Conservation (phyloP, 2,797 vertebrate species). For the Danionella dracula region DNA sequence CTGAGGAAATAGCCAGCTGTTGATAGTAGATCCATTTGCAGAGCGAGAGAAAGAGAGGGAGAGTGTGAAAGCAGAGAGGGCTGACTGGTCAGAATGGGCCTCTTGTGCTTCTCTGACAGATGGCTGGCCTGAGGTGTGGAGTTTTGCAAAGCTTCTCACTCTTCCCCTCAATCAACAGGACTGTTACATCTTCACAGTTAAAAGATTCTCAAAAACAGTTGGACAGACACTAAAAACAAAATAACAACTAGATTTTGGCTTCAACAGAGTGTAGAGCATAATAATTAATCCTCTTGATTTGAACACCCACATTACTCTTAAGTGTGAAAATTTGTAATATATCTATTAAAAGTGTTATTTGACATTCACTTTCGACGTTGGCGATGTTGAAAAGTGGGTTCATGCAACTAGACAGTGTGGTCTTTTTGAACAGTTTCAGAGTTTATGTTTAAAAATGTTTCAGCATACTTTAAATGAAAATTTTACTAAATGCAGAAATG, state of each 20-base stretch:
- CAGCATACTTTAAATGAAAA: too few species aligned
- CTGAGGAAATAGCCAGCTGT: conserved; percentile 39
- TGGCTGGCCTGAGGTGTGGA: conserved; percentile 47
- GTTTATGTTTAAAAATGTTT: too few species aligned
- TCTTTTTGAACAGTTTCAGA: too few species aligned
- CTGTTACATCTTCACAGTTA: not conserved
- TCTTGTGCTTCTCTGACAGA: conserved; percentile 42
- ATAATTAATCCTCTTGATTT: not conserved
- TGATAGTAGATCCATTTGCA: conserved; percentile 42
- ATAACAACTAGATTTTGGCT: not conserved
- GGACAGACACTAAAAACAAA: not conserved
- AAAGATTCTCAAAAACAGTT: not conserved
- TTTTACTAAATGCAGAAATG: too few species aligned
- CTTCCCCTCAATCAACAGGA: conserved; percentile 2
- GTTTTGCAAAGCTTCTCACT: conserved; percentile 21
- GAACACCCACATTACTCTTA: not conserved
- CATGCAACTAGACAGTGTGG: too few species aligned
- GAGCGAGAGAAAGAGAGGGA: conserved; percentile 37
- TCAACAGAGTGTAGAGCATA: not conserved
- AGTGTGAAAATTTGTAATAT: too few species aligned
- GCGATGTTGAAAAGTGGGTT: too few species aligned
- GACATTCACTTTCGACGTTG: too few species aligned
- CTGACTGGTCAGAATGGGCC: conserved; percentile 29
- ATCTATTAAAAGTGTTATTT: too few species aligned
- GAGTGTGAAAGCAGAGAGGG: conserved; percentile 34